These are phyloP conservation scores for Ochotona curzoniae DNA, from an alignment of 2,113 vertebrate genomes.

Conservation along the genomic window DNA sequence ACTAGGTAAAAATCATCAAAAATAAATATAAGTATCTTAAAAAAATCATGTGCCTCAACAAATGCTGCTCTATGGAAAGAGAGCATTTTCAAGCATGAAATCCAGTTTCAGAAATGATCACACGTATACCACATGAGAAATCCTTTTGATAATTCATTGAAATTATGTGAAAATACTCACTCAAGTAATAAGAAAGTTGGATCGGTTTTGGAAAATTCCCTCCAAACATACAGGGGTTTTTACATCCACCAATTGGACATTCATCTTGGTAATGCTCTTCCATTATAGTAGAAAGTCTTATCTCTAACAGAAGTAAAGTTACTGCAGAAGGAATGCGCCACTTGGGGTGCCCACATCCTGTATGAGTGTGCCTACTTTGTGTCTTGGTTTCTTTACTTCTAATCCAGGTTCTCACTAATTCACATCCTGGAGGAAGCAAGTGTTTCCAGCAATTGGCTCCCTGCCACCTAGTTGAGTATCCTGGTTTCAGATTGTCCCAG, in stretches of 20 bases:
- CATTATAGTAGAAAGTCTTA: neutral
- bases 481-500: no score
- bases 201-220: neutral
- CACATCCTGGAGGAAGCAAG: no score
- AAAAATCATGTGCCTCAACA: neutral
- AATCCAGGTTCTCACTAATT: no score
- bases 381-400: no score
- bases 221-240: neutral
- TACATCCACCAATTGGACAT: neutral
- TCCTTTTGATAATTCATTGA: neutral
- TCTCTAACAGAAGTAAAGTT: neutral
- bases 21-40: neutral
- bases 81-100: neutral
- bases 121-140: neutral
- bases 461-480: no score
- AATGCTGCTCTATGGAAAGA: neutral
- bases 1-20: no score
- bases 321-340: neutral
- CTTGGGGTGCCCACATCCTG: neutral
- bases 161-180: slow-evolving; percentile 26
- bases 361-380: no score
- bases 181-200: neutral
- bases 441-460: no score
- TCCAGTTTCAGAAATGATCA: slow-evolving; percentile 50
- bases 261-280: neutral